Conservation (phyloP, 2,888 invertebrate genomes). For the Auanema freiburgensis region DNA sequence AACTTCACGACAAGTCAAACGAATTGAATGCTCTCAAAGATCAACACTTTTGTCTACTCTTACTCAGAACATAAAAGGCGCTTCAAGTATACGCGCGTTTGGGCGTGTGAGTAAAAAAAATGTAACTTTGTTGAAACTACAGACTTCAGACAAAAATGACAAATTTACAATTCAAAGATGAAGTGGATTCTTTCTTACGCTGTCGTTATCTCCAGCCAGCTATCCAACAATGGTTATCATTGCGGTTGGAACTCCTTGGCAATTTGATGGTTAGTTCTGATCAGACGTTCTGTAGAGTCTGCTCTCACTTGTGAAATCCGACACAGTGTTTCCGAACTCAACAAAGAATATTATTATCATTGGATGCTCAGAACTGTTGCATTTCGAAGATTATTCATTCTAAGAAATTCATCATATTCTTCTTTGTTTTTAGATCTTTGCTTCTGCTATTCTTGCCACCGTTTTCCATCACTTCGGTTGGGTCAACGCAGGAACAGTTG, state of each 20-base stretch:
- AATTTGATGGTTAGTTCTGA: constrained; percentile 79
- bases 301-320: too few species aligned
- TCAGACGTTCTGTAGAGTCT: neutral
- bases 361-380: too few species aligned
- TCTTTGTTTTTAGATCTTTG: constrained; percentile 73
- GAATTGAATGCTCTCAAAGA: constrained; percentile 35
- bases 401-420: too few species aligned
- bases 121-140: neutral
- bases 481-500: constrained; percentile 68
- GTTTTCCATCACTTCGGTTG: constrained; percentile 63
- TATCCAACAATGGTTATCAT: constrained; percentile 77
- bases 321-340: too few species aligned
- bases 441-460: constrained; percentile 87
- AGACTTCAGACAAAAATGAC: constrained; percentile 14
- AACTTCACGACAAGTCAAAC: constrained; percentile 78
- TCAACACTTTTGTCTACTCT: constrained; percentile 25
- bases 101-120: constrained; percentile 2
- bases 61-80: constrained; percentile 28
- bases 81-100: constrained; percentile 18
- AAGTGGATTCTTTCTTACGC: constrained; percentile 38
- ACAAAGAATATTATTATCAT: too few species aligned
- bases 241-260: constrained; percentile 91
- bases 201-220: constrained; percentile 42
- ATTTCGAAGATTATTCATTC: too few species aligned
- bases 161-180: constrained; percentile 20